Base-by-base conservation (phyloP, 2,113 vertebrate genomes). In the Furnarius figulus region DNA sequence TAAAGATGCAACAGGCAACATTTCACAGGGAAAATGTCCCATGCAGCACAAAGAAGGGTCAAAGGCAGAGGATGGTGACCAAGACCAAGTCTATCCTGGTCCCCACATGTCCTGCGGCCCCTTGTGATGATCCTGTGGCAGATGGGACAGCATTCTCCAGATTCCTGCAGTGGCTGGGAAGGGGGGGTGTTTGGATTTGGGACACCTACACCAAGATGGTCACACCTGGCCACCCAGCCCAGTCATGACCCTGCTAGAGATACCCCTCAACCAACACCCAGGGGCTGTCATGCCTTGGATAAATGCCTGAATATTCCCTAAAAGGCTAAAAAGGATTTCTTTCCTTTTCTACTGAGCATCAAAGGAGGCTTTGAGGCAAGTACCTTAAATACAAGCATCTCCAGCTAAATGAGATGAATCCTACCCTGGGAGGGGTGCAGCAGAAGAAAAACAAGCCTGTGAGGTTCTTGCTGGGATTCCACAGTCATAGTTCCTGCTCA, bases 381-480 rank as follows among this genome's bases (percentile, higher is more conserved):
- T 8, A 15, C 37, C 17, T 82, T 31, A 79, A 68, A 85, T 61
- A 62, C 11, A 75, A 93, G 72, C 76, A 71, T 65, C 77, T 47
- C 58, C 44, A 27, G 70, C 31, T 91, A 78, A 91, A 91, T 63
- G 72, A 77, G 75, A 66, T 62, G 37, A 62, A 85, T 90, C 90
- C 78, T 56, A 10, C 66, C 14, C 87, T 66, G 58, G n/a, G 66
- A 73, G 58, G 73, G 58, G 66, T 40, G 65, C 17, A 82, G 81
- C 31, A 65, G 67, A 85, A 91, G 40, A 53, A 91, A 87, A 90
- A 93, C 0, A 2, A 70, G 33, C 20, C 55, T 2, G 1, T 2
- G 53, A 56, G 87, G 31, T 82, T 70, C 87, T 77, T 83, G 50
- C 37, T 86, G 62, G 75, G 53, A 59, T 37, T n/a, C 22, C 4